These are phyloP conservation scores for Paedocypris sp. DNA, from an alignment of 2,113 vertebrate species.

Conservation along the genomic window DNA sequence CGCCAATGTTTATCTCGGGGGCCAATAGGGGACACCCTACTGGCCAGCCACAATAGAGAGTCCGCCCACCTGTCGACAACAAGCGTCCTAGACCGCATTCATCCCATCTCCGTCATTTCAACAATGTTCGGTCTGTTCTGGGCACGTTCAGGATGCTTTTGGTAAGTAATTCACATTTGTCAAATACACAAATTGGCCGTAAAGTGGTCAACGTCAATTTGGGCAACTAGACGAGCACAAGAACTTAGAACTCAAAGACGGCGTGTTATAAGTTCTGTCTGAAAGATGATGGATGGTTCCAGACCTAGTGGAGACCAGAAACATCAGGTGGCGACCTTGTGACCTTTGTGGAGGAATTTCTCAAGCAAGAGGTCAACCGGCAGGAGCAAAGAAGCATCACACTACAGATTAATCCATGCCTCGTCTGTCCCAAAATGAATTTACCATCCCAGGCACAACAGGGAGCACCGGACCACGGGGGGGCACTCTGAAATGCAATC, in stretches of 20 bases:
- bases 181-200: no score
- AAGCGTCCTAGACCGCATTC: constrained; percentile 43
- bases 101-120: constrained; percentile 38
- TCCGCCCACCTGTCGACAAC: constrained; percentile 47
- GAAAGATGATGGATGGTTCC: constrained; percentile 19
- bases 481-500: constrained; percentile 42
- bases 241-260: no score
- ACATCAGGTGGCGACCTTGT: constrained; percentile 36
- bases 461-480: constrained; percentile 33
- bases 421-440: constrained; percentile 35
- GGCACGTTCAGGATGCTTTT: no score
- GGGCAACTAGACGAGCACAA: no score
- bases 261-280: background rate
- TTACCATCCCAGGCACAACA: constrained; percentile 32
- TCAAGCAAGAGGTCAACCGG: constrained; percentile 40
- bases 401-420: constrained; percentile 33
- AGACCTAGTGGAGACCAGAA: constrained; percentile 12
- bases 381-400: constrained; percentile 31
- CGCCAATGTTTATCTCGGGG: constrained; percentile 57
- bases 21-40: constrained; percentile 51
- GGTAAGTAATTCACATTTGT: no score
- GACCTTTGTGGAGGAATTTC: constrained; percentile 41
- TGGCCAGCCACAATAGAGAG: constrained; percentile 50
- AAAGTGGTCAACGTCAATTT: no score
- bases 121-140: no score